Evolutionary conservation across 2,113 vertebrate species (phyloP).

Genomic region (Anthoscopus minutus): DNA sequence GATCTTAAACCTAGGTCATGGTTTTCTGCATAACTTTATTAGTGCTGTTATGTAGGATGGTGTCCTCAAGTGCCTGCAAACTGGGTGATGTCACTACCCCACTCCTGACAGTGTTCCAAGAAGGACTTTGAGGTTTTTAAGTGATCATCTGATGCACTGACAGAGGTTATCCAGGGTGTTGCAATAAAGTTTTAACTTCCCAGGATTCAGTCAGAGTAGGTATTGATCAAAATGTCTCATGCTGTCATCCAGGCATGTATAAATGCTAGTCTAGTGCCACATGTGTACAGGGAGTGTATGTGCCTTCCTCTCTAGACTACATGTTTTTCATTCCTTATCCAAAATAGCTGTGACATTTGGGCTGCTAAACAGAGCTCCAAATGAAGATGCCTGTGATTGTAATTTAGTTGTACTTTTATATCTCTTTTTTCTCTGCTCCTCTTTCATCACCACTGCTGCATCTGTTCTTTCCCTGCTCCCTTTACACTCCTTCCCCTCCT

Average conservation of each 20-base stretch:
- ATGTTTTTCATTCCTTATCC: background rate
- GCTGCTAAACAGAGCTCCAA: background rate
- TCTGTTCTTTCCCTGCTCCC: background rate
- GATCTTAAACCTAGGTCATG: background rate
- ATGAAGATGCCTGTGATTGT: background rate
- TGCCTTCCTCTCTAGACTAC: background rate
- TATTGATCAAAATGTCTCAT: background rate
- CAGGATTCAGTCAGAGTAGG: background rate
- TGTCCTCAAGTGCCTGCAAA: background rate
- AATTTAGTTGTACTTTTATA: background rate
- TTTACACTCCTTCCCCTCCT: background rate
- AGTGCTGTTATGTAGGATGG: background rate
- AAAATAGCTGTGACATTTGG: conserved; percentile 27
- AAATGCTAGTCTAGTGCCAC: background rate
- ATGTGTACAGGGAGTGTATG: background rate
- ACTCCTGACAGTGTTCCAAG: background rate
- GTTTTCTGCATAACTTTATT: background rate
- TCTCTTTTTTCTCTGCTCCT: background rate
- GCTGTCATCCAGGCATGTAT: background rate
- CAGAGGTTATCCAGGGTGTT: background rate
- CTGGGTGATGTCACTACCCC: background rate
- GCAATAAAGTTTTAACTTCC: background rate
- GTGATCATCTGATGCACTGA: background rate
- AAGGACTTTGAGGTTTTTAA: background rate
- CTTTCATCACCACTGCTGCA: background rate